phyloP scores from a whole-genome alignment of 2,888 invertebrate genomes.

The Campoletis raptor region DNA sequence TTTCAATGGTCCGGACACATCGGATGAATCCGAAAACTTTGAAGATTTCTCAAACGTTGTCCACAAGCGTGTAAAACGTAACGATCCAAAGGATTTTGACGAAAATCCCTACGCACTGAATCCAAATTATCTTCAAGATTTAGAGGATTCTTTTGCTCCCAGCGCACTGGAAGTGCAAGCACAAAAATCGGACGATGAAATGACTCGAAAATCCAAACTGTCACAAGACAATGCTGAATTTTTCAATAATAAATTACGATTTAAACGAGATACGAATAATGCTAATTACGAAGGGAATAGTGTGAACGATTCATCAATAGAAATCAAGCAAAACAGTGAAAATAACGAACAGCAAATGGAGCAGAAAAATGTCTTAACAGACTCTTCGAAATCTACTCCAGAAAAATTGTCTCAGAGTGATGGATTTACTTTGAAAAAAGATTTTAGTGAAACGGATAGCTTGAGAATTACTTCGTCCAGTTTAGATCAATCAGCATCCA shows the following conservation, averaged over 20 bases:
- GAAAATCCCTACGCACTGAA: slow-evolving; percentile 28
- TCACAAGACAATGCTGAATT: not conserved
- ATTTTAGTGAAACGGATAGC: not conserved
- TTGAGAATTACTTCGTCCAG: not conserved
- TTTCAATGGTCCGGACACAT: slow-evolving; percentile 57
- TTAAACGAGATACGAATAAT: slow-evolving; percentile 34
- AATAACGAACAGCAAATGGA: not conserved
- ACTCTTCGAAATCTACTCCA: not conserved
- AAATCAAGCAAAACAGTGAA: not conserved
- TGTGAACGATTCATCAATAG: not conserved
- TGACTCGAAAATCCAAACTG: not conserved
- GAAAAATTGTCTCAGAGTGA: not conserved
- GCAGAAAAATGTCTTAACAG: not conserved
- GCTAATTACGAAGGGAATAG: not conserved
- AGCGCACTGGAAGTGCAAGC: slow-evolving; percentile 56
- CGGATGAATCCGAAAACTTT: slow-evolving; percentile 50
- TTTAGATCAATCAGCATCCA: not conserved
- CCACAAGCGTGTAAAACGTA: slow-evolving; percentile 69
- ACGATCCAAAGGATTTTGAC: slow-evolving; percentile 42
- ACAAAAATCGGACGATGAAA: slow-evolving; percentile 3
- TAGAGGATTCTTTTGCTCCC: slow-evolving; percentile 60
- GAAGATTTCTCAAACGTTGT: slow-evolving; percentile 12
- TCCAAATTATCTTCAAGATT: slow-evolving; percentile 59
- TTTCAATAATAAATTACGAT: not conserved
- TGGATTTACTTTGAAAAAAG: not conserved